These are phyloP conservation scores for Rhinichthys osculus DNA, from an alignment of 2,797 vertebrate genomes.

Conservation along the genomic window DNA sequence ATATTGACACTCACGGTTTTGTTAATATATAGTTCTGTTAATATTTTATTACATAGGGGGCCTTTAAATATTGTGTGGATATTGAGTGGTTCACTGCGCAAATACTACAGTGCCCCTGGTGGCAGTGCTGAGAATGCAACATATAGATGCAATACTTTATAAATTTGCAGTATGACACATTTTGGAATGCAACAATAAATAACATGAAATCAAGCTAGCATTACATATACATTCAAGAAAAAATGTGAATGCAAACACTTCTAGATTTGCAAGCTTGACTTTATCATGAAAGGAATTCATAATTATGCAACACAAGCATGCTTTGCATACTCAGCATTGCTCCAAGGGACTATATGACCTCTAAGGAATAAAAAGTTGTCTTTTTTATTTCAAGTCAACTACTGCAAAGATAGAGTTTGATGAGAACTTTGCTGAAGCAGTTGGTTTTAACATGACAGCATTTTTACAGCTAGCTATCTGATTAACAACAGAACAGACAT, in stretches of 20 bases:
- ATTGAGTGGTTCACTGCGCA: neutral
- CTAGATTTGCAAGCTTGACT: neutral
- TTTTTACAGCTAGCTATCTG: conserved; percentile 8
- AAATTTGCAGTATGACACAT: neutral
- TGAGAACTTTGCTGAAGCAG: neutral
- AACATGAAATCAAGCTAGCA: neutral
- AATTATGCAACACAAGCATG: neutral
- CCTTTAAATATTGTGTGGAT: neutral
- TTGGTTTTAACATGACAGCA: neutral
- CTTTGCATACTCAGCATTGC: neutral
- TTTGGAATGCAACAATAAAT: neutral
- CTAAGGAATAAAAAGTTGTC: neutral
- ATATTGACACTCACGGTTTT: neutral
- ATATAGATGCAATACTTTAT: neutral
- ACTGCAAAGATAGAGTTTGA: neutral
- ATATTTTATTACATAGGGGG: neutral
- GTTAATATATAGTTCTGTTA: neutral
- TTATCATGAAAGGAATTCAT: conserved; percentile 5
- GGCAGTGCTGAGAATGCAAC: neutral
- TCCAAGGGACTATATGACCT: neutral
- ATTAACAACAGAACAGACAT: neutral
- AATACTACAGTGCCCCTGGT: neutral
- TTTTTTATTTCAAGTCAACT: neutral
- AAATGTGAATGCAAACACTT: neutral
- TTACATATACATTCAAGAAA: neutral